phyloP scores from a whole-genome alignment of 2,113 vertebrate genomes.

The Dicerorhinus sumatrensis region DNA sequence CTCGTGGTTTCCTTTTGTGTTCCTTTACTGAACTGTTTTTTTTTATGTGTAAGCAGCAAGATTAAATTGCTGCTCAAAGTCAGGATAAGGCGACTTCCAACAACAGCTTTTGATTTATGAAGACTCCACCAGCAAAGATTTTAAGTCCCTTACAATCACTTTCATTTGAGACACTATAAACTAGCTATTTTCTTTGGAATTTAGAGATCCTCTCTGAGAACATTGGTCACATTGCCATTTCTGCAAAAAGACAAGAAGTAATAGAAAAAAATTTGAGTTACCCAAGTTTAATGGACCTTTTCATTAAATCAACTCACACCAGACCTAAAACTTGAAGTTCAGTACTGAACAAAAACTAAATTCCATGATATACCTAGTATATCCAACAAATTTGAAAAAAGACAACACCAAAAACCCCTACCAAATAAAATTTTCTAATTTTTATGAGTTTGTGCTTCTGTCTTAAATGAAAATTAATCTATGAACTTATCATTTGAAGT shows the following conservation, averaged over 20 bases:
- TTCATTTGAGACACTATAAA: constrained; percentile 51
- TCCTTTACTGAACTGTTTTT: constrained; percentile 44
- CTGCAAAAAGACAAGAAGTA: constrained; percentile 57
- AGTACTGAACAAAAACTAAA: constrained; percentile 46
- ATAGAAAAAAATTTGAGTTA: constrained; percentile 35
- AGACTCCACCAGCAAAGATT: constrained; percentile 33
- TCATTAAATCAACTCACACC: constrained; percentile 13
- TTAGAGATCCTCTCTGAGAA: constrained; percentile 33
- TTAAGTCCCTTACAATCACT: constrained; percentile 52
- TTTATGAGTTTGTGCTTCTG: constrained; percentile 9
- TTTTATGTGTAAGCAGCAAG: constrained; percentile 36
- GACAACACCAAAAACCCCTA: constrained; percentile 47
- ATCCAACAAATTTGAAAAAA: constrained; percentile 50
- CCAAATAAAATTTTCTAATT: constrained; percentile 43
- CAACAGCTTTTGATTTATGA: constrained; percentile 44
- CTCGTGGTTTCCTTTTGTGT: neutral
- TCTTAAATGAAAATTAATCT: constrained; percentile 64
- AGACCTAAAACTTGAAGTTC: constrained; percentile 44
- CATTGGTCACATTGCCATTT: constrained; percentile 18
- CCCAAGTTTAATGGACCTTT: constrained; percentile 45
- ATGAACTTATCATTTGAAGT: constrained; percentile 42
- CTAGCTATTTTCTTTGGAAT: constrained; percentile 39
- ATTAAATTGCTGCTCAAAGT: constrained; percentile 49
- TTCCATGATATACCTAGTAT: constrained; percentile 27
- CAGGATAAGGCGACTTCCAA: neutral